These are phyloP conservation scores for Patiria pectinifera DNA, from an alignment of 53 echinoderm and acorn worm species.

Conservation along the genomic window DNA sequence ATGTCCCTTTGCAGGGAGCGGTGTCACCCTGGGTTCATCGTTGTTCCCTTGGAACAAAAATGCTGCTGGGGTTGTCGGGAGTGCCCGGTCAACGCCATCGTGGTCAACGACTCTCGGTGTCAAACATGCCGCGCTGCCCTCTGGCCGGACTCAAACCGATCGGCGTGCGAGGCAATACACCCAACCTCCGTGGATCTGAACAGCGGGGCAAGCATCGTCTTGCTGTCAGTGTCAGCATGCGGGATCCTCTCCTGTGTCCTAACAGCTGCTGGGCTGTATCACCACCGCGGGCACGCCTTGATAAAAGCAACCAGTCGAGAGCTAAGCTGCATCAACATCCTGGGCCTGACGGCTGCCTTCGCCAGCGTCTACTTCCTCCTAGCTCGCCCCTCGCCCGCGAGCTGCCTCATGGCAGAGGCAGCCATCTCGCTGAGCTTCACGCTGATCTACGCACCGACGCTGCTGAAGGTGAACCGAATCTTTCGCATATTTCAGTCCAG, in stretches of 20 bases:
- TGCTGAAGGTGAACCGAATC: constrained; percentile 70
- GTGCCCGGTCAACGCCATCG: constrained; percentile 34
- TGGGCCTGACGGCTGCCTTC: not conserved
- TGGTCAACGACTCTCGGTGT: constrained; percentile 58
- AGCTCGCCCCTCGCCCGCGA: not conserved
- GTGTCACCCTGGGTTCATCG: not conserved
- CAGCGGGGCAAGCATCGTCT: constrained; percentile 32
- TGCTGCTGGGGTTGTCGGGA: constrained; percentile 21
- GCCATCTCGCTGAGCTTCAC: constrained; percentile 49
- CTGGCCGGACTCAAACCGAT: constrained; percentile 74
- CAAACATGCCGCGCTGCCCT: constrained; percentile 46
- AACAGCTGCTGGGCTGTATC: constrained; percentile 17
- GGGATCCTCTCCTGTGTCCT: constrained; percentile 38
- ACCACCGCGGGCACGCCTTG: constrained; percentile 34
- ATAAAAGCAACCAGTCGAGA: constrained; percentile 66
- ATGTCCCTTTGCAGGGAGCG: not conserved
- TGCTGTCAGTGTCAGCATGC: constrained; percentile 31
- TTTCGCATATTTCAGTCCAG: constrained; percentile 55
- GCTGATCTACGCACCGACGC: constrained; percentile 56
- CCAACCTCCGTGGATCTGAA: constrained; percentile 50
- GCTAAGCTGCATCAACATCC: constrained; percentile 8
- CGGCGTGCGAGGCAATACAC: constrained; percentile 56
- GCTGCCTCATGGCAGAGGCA: constrained; percentile 2
- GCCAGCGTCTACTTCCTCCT: constrained; percentile 6
- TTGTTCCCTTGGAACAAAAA: not conserved